Base-by-base conservation (phyloP, 2,113 vertebrate genomes). In the Corythornis madagascariensis region DNA sequence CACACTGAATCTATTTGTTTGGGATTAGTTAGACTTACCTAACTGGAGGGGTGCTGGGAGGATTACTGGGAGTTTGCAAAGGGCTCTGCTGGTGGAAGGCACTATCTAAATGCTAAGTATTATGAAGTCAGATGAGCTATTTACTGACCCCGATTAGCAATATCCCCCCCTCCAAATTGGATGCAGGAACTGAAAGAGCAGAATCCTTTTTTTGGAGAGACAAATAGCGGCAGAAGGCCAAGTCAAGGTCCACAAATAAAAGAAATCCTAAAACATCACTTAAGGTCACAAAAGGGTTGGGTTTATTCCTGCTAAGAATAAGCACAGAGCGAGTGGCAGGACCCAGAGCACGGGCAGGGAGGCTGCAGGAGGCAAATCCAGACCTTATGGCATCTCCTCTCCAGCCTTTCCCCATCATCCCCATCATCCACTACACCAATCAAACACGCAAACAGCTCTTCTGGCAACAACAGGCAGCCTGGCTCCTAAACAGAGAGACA, bases 91-190 rank as follows among this genome's bases (percentile, higher is more conserved):
- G 21, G 84, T 90, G 94, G 92, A 94, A 92, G 94, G 73, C 86
- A 85, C 93, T 96, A 45, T 91, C 94, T 95, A 96, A 97, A 96
- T 96, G 91, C 89, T 95, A 96, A 96, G 88, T 88, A 63, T 95
- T 91, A 95, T 12, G 90, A 96, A 94, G 86, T 84, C 83, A 88
- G 92, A 96, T 93, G 83, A 96, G 94, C 86, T 96, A 95, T 96
- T 97, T 97, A 97, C 93, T 88, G 88, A 97, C 33, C 73, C 77
- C 14, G 9, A 71, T 19, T 22, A 80, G 95, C 57, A 95, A 94
- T 95, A 97, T 53, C 11, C 38, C 61, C n/a, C 35, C 57, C 64
- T 85, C 73, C 83, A 95, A 94, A 94, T 5, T 93, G 77, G 91
- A 86, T 0, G 19, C 53, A 56, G 88, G 86, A 92, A 83, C 10